These are phyloP conservation scores for Halcyon malimbica DNA, from an alignment of 2,113 vertebrate genomes.

Conservation along the genomic window DNA sequence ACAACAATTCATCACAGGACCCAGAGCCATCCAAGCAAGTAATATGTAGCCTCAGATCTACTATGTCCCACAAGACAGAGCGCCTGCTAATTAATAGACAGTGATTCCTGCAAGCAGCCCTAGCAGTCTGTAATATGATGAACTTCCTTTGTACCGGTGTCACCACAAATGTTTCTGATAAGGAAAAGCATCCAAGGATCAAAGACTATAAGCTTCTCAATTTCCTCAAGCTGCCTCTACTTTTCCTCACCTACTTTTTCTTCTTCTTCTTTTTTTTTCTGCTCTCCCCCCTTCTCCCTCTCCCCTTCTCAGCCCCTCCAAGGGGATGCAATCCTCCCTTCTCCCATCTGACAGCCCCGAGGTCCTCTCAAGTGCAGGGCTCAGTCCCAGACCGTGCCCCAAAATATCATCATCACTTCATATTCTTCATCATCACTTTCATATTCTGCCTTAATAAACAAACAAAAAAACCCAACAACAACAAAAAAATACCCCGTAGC, in stretches of 20 bases:
- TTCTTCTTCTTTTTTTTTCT: background rate
- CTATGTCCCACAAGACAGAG: slow-evolving; percentile 80
- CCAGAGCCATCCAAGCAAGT: slow-evolving; percentile 25
- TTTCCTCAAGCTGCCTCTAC: slow-evolving; percentile 69
- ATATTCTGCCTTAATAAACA: background rate
- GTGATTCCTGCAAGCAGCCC: slow-evolving; percentile 81
- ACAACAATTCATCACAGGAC: slow-evolving; percentile 72
- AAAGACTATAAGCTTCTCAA: slow-evolving; percentile 83
- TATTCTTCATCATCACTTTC: background rate
- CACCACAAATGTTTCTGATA: slow-evolving; percentile 90
- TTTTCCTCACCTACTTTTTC: slow-evolving; percentile 63
- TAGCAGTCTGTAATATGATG: slow-evolving; percentile 84
- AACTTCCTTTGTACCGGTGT: slow-evolving; percentile 84
- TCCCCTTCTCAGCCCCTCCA: background rate
- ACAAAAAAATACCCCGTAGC: too few relatives aligned
- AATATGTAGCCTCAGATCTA: slow-evolving; percentile 70
- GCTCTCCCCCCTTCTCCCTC: background rate
- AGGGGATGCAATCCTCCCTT: background rate
- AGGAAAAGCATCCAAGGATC: slow-evolving; percentile 83
- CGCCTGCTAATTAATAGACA: slow-evolving; percentile 88
- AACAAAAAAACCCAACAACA: background rate
- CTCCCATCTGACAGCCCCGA: slow-evolving; percentile 21
- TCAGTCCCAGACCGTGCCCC: background rate
- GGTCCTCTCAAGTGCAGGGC: background rate
- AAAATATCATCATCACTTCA: background rate